These are phyloP conservation scores for Pelecanoides urinatrix DNA, from an alignment of 2,113 vertebrate species.

Conservation along the genomic window DNA sequence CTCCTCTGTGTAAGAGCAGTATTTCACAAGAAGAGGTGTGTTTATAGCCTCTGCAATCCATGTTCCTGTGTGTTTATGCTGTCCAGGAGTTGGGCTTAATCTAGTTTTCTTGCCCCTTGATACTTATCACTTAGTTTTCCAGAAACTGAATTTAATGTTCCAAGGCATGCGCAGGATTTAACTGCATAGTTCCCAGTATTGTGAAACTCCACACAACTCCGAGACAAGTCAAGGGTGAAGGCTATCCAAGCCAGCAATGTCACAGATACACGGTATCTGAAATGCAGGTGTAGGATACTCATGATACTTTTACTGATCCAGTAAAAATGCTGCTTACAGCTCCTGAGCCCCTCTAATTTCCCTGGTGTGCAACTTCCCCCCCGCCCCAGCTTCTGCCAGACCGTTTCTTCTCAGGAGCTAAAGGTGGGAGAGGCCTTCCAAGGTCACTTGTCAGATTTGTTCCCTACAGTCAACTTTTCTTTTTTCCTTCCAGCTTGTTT, in stretches of 20 bases:
- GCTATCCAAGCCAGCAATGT: background rate
- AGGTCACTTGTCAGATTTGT: background rate
- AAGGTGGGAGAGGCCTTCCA: background rate
- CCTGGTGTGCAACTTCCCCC: background rate
- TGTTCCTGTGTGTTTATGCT: background rate
- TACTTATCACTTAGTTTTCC: background rate
- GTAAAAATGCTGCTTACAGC: background rate
- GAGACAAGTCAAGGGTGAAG: background rate
- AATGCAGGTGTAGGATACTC: background rate
- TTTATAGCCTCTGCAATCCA: background rate
- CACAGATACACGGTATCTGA: background rate
- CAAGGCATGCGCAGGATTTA: background rate
- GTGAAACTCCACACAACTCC: background rate
- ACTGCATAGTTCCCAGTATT: background rate
- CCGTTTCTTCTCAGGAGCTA: background rate
- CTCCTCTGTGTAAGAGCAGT: background rate
- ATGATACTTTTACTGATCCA: background rate
- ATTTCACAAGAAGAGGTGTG: background rate
- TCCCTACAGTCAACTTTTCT: background rate
- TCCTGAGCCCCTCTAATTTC: background rate
- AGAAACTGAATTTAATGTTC: background rate
- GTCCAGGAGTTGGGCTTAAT: background rate
- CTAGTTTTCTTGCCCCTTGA: background rate
- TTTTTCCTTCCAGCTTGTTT: background rate
- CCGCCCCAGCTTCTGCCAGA: background rate